phyloP scores from a whole-genome alignment of 2,888 invertebrate genomes.

The Myopa tessellatipennis region DNA sequence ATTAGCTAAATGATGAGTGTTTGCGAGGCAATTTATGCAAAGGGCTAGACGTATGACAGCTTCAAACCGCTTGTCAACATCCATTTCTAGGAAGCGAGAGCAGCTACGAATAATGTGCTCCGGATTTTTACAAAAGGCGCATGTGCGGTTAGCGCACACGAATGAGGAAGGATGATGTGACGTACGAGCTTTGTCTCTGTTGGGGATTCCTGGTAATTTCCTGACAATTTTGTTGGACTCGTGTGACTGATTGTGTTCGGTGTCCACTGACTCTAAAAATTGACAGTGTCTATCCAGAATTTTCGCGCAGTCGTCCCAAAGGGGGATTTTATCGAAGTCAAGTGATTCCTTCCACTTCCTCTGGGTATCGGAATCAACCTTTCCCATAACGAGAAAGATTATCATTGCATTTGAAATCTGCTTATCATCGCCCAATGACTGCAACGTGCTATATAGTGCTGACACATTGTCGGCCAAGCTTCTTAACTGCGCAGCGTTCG shows the following conservation, averaged over 20 bases:
- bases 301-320: slow-evolving; percentile 36
- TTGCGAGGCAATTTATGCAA: slow-evolving; percentile 18
- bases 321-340: slow-evolving; percentile 28
- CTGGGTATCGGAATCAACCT: slow-evolving; percentile 29
- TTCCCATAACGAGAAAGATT: slow-evolving; percentile 36
- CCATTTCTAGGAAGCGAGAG: not conserved
- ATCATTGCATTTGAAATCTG: slow-evolving; percentile 37
- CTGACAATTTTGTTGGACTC: not conserved
- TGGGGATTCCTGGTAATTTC: too few relatives aligned
- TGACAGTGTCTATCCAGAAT: slow-evolving; percentile 33
- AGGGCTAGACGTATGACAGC: not conserved
- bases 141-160: not conserved
- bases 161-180: not conserved
- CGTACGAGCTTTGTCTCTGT: not conserved
- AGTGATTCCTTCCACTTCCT: slow-evolving; percentile 38
- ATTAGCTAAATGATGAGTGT: not conserved
- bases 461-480: too few relatives aligned
- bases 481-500: too few relatives aligned
- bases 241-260: not conserved
- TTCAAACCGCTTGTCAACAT: not conserved
- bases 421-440: not conserved
- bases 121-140: not conserved
- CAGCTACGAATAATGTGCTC: not conserved
- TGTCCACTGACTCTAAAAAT: slow-evolving; percentile 2
- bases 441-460: too few relatives aligned